These are phyloP conservation scores for Scomber colias DNA, from an alignment of 2,113 vertebrate genomes.

Conservation along the genomic window DNA sequence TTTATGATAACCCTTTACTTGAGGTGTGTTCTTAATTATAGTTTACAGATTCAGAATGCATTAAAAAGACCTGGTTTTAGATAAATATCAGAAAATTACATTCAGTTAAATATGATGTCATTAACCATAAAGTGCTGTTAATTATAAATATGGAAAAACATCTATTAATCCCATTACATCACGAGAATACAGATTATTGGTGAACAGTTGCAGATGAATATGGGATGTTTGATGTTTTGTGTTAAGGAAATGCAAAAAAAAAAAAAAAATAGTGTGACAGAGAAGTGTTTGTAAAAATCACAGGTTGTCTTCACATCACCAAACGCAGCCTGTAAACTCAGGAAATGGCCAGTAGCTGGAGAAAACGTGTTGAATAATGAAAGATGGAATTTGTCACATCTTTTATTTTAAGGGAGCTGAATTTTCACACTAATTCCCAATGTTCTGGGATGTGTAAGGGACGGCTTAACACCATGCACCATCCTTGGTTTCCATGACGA, in stretches of 20 bases:
- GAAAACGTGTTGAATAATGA: neutral
- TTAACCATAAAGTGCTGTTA: no score
- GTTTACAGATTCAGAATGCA: no score
- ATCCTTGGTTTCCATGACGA: slow-evolving; percentile 85
- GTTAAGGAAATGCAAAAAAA: neutral
- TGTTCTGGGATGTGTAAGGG: slow-evolving; percentile 79
- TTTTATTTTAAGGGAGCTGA: slow-evolving; percentile 73
- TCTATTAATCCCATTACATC: neutral
- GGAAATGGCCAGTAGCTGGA: neutral
- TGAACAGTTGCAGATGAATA: neutral
- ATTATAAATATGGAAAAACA: no score
- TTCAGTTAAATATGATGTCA: no score
- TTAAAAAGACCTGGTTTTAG: no score
- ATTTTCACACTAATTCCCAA: slow-evolving; percentile 81
- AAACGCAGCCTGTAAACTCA: neutral
- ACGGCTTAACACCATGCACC: slow-evolving; percentile 73
- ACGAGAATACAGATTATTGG: neutral
- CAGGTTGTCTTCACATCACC: neutral
- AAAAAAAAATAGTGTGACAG: neutral
- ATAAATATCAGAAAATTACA: no score
- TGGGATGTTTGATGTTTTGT: neutral
- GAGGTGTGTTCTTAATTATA: neutral
- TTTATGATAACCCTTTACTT: neutral
- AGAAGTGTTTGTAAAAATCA: neutral
- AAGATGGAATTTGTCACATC: slow-evolving; percentile 51